These are phyloP conservation scores for Drosophila athabasca DNA, from an alignment of 1,140 invertebrate species.

Conservation along the genomic window DNA sequence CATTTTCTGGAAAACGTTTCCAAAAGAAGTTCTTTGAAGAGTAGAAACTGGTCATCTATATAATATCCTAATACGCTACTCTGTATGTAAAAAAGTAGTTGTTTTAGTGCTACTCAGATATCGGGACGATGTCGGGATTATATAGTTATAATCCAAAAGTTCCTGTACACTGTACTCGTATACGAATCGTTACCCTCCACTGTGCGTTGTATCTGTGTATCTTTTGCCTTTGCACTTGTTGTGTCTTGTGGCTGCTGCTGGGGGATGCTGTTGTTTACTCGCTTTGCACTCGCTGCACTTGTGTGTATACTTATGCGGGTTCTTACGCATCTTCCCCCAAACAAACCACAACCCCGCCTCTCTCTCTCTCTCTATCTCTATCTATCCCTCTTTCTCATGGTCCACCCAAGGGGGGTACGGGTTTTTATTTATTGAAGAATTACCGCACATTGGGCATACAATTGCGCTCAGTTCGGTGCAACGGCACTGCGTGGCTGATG, in stretches of 20 bases:
- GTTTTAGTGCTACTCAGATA: too few species aligned
- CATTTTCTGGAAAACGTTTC: too few species aligned
- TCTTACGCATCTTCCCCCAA: slow-evolving; percentile 12
- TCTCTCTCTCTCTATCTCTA: slow-evolving; percentile 1
- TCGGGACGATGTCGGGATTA: too few species aligned
- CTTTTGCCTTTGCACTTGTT: slow-evolving; percentile 9
- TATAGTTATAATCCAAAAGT: too few species aligned
- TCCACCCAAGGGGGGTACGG: slow-evolving; percentile 20
- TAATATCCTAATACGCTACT: too few species aligned
- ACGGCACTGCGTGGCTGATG: slow-evolving; percentile 24
- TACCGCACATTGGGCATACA: slow-evolving; percentile 42
- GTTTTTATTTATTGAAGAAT: slow-evolving; percentile 63
- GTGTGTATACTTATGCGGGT: slow-evolving; percentile 51
- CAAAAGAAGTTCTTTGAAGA: too few species aligned
- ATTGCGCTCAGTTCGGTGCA: slow-evolving; percentile 33
- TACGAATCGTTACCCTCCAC: not conserved
- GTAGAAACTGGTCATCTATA: too few species aligned
- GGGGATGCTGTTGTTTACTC: slow-evolving; percentile 54
- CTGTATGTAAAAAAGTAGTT: too few species aligned
- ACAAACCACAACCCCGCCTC: slow-evolving; percentile 13
- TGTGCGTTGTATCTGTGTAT: slow-evolving; percentile 10
- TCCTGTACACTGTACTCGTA: too few species aligned
- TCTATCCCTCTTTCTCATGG: not conserved
- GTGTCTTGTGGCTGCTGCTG: slow-evolving; percentile 7
- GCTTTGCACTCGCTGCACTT: slow-evolving; percentile 35